phyloP scores from a whole-genome alignment of 2,797 vertebrate genomes.

The Molothrus ater region DNA sequence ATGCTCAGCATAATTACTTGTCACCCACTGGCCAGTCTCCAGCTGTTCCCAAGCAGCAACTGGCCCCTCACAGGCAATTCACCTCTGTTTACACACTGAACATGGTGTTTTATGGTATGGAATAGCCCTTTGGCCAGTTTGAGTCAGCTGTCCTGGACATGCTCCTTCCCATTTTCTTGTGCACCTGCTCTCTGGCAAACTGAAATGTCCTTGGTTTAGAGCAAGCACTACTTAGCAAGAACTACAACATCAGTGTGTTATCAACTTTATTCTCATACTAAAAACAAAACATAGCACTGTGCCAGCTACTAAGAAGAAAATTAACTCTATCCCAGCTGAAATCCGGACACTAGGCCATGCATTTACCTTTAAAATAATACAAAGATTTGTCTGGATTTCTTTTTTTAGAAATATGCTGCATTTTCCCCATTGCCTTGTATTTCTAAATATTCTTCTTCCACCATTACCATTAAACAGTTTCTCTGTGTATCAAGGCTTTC shows the following conservation, averaged over 20 bases:
- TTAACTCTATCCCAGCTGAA: neutral
- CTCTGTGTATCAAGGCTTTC: neutral
- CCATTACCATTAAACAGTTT: neutral
- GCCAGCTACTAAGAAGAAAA: neutral
- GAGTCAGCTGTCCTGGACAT: neutral
- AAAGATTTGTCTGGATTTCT: neutral
- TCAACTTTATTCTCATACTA: neutral
- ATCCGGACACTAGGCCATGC: neutral
- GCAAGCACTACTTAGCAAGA: neutral
- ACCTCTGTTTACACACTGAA: rapidly evolving
- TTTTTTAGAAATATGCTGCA: neutral
- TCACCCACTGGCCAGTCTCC: neutral
- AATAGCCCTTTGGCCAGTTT: neutral
- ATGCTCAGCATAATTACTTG: neutral
- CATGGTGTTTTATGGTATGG: neutral
- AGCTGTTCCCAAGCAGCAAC: neutral
- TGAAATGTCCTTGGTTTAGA: neutral
- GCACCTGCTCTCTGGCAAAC: neutral
- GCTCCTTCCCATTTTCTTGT: neutral
- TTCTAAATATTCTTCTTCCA: neutral
- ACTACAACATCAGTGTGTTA: neutral
- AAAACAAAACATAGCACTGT: neutral
- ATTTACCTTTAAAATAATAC: conserved; percentile 28
- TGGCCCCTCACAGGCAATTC: rapidly evolving
- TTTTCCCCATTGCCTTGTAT: neutral